Evolutionary conservation across 2,797 vertebrate species (phyloP).

Genomic region (Adelosebastes latens): DNA sequence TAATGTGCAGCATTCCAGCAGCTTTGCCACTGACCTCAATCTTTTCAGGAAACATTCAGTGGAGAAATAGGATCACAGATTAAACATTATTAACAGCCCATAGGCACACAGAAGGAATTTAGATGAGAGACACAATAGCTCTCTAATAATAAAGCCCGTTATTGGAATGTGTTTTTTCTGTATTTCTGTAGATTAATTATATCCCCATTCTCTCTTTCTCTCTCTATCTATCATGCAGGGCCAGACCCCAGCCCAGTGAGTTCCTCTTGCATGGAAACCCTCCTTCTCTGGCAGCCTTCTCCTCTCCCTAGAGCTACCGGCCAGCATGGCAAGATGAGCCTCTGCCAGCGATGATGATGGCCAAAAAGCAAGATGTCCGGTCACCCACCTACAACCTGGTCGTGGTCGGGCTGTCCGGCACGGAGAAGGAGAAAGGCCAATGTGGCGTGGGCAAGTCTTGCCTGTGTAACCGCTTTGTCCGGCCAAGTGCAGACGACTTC

Average conservation of each 20-base stretch:
- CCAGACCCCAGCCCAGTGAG: slow-evolving; percentile 66
- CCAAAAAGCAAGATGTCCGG: slow-evolving; percentile 98
- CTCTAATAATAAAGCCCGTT: slow-evolving; percentile 39
- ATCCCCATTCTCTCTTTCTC: slow-evolving; percentile 31
- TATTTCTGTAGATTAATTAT: slow-evolving; percentile 46
- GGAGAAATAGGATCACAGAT: slow-evolving; percentile 67
- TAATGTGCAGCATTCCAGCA: slow-evolving; percentile 64
- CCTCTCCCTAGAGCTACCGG: slow-evolving; percentile 79
- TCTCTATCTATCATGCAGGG: slow-evolving; percentile 63
- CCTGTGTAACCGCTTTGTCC: slow-evolving; percentile 95
- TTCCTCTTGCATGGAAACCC: slow-evolving; percentile 75
- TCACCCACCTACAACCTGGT: slow-evolving; percentile 95
- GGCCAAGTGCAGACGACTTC: slow-evolving; percentile 95
- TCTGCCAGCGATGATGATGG: slow-evolving; percentile 91
- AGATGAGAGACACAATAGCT: slow-evolving; percentile 43
- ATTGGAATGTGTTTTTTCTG: slow-evolving; percentile 21
- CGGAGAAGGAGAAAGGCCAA: slow-evolving; percentile 98
- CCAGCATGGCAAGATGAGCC: slow-evolving; percentile 91
- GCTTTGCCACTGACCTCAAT: slow-evolving; percentile 74
- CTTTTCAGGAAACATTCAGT: slow-evolving; percentile 74
- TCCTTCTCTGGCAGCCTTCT: slow-evolving; percentile 57
- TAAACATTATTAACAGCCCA: slow-evolving; percentile 66
- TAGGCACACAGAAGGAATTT: slow-evolving; percentile 38
- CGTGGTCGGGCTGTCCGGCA: slow-evolving; percentile 96
- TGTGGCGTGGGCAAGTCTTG: slow-evolving; percentile 98